These are phyloP conservation scores for Vipera latastei DNA, from an alignment of 2,797 vertebrate species.

Conservation along the genomic window DNA sequence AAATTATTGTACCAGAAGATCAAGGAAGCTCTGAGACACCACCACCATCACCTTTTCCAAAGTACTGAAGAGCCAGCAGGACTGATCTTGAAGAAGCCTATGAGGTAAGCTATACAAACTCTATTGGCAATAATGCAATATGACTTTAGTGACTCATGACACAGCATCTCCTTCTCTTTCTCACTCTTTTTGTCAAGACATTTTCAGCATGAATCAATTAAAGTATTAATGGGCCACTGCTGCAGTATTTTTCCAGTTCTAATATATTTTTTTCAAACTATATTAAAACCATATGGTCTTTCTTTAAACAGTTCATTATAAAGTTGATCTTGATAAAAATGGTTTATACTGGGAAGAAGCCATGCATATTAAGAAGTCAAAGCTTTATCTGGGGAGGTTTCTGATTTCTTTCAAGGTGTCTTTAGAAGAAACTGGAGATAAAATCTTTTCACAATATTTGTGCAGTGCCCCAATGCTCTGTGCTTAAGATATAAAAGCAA, in stretches of 20 bases:
- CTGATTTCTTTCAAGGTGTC: slow-evolving; percentile 50
- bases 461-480: not conserved
- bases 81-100: not conserved
- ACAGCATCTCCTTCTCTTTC: not conserved
- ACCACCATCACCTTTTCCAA: not conserved
- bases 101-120: not conserved
- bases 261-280: slow-evolving; percentile 43
- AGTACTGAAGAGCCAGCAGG: not conserved
- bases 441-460: slow-evolving; percentile 37
- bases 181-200: slow-evolving; percentile 7
- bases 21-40: not conserved
- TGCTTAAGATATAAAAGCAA: not conserved
- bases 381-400: slow-evolving; percentile 37
- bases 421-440: slow-evolving; percentile 40
- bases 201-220: slow-evolving; percentile 1
- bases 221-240: slow-evolving; percentile 7
- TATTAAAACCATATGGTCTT: slow-evolving; percentile 49
- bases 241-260: slow-evolving; percentile 45
- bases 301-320: slow-evolving; percentile 49
- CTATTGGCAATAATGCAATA: not conserved
- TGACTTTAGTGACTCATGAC: not conserved
- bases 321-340: slow-evolving; percentile 39
- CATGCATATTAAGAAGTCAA: slow-evolving; percentile 43
- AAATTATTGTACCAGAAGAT: not conserved
- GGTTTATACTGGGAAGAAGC: slow-evolving; percentile 36